Percentiles rank a stretch among this genome's conserved stretches.
phyloP scores from a whole-genome alignment of 1,140 invertebrate genomes.

The Drosophila bipectinata region DNA sequence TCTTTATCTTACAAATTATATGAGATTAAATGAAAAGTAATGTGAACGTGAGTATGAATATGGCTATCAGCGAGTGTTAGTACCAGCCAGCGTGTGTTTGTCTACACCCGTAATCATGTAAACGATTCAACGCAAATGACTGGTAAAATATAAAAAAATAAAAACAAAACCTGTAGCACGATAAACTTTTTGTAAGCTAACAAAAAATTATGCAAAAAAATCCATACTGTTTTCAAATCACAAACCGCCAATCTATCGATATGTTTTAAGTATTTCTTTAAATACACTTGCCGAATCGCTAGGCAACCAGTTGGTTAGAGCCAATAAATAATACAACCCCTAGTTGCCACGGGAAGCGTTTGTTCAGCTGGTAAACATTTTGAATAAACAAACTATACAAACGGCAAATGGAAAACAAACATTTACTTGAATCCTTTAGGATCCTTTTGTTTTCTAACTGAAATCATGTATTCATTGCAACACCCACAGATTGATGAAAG shows the following conservation, averaged over 20 bases:
- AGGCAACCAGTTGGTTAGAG: conserved; percentile 25
- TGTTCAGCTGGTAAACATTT: conserved; percentile 30
- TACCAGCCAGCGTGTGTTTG: conserved; percentile 12
- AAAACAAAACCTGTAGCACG: neutral
- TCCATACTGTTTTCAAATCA: neutral
- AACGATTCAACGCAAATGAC: conserved; percentile 47
- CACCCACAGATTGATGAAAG: conserved; percentile 70
- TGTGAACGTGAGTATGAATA: conserved; percentile 53
- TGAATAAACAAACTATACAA: conserved; percentile 10
- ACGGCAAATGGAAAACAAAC: conserved; percentile 24
- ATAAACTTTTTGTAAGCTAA: conserved; percentile 5
- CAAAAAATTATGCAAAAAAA: neutral
- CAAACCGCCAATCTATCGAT: neutral
- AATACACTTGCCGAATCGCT: conserved; percentile 12
- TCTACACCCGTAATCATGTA: conserved; percentile 23
- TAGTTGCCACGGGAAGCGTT: conserved; percentile 27
- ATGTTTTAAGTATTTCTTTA: neutral
- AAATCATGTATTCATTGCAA: conserved; percentile 59
- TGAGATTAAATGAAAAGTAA: conserved; percentile 81
- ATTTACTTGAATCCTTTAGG: conserved; percentile 9
- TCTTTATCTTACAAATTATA: conserved; percentile 79
- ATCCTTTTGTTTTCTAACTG: neutral
- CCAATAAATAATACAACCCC: conserved; percentile 25
- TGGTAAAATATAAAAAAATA: conserved; percentile 10
- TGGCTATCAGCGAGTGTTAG: conserved; percentile 34